Conservation (phyloP, 23 tunicate genomes). For the Phallusia fumigata region DNA sequence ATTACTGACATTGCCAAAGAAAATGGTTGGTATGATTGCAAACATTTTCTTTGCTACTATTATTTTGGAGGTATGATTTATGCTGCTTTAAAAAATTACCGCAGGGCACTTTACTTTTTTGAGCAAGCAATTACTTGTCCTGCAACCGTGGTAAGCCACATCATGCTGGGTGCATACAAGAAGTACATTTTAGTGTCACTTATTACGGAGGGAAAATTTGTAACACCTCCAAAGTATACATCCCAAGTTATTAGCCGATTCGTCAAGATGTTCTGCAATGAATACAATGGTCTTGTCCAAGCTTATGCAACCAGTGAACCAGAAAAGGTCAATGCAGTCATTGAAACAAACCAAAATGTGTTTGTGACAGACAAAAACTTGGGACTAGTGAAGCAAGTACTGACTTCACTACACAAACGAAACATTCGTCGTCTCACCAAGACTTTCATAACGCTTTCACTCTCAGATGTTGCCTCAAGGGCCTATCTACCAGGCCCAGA, state of each 20-base stretch:
- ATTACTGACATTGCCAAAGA: slow-evolving; percentile 75
- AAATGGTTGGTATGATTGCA: slow-evolving; percentile 63
- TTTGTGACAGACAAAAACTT: slow-evolving; percentile 67
- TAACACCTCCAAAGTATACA: slow-evolving; percentile 82
- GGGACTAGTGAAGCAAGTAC: slow-evolving; percentile 75
- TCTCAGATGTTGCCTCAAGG: slow-evolving; percentile 77
- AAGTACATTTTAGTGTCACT: slow-evolving; percentile 62
- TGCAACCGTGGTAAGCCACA: slow-evolving; percentile 73
- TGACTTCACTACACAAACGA: slow-evolving; percentile 48
- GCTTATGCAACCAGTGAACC: slow-evolving; percentile 50
- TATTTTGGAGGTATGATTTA: slow-evolving; percentile 93
- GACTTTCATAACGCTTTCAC: slow-evolving; percentile 78
- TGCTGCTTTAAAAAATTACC: slow-evolving; percentile 59
- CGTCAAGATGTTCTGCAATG: slow-evolving; percentile 40
- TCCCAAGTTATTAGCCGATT: slow-evolving; percentile 70
- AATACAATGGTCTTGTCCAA: slow-evolving; percentile 36
- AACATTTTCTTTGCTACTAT: slow-evolving; percentile 72
- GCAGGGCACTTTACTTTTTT: slow-evolving; percentile 69
- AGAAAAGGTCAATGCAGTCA: slow-evolving; percentile 48
- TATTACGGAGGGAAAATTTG: slow-evolving; percentile 63
- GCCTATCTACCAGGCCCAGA: slow-evolving; percentile 54
- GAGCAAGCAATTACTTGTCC: slow-evolving; percentile 90
- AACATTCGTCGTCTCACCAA: slow-evolving; percentile 85
- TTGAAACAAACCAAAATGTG: slow-evolving; percentile 40
- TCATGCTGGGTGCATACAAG: slow-evolving; percentile 86